Conservation (phyloP, 2,113 vertebrate genomes). For the Urocynchramus pylzowi region DNA sequence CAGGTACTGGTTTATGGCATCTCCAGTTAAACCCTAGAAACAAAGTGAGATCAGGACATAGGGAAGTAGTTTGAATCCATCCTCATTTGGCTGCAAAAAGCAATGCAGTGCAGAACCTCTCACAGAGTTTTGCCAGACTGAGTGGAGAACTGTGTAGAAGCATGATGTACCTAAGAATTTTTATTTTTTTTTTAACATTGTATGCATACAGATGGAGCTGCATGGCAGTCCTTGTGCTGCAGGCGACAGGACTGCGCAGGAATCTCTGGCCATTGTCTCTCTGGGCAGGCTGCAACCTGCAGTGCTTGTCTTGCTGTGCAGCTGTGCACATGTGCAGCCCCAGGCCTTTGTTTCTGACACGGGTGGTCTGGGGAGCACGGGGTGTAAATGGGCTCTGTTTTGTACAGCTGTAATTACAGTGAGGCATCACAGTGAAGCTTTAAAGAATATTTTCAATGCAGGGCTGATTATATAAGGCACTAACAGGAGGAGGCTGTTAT, state of each 20-base stretch:
- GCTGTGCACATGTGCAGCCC: not conserved
- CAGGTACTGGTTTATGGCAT: fast-evolving
- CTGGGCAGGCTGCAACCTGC: not conserved
- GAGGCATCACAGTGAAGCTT: not conserved
- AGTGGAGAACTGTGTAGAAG: not conserved
- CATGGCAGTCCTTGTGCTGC: not conserved
- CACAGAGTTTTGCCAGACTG: not conserved
- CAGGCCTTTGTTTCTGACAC: not conserved
- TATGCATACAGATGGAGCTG: not conserved
- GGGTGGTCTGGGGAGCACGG: not conserved
- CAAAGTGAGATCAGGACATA: not conserved
- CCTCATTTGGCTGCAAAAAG: not conserved
- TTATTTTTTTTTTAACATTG: not conserved
- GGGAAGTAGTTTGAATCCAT: not conserved
- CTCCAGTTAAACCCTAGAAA: not conserved
- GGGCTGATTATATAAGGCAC: not conserved
- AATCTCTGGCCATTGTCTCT: not conserved
- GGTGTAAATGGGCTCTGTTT: not conserved
- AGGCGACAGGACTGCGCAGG: fast-evolving
- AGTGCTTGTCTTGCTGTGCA: not conserved
- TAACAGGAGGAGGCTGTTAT: not conserved
- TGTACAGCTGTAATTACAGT: not conserved
- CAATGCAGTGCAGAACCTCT: not conserved
- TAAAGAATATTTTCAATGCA: not conserved
- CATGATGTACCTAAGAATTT: not conserved